Percentiles rank a stretch among this genome's conserved stretches.
phyloP scores from a whole-genome alignment of 2,797 vertebrate species.

The Gadopsis marmoratus region DNA sequence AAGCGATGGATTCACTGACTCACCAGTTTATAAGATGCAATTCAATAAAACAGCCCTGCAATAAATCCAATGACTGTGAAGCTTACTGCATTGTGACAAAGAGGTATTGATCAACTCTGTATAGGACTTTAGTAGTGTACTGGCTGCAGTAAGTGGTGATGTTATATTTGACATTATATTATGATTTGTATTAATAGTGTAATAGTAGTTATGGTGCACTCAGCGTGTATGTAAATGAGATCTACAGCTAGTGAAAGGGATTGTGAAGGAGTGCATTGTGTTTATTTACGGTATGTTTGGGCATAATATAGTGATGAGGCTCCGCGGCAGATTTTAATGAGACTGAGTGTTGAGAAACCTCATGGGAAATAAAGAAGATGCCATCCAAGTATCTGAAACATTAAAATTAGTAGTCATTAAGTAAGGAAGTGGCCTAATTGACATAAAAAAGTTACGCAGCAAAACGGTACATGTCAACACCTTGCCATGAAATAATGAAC shows the following conservation, averaged over 20 bases:
- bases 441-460: background rate
- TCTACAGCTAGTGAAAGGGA: background rate
- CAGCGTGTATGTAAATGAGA: background rate
- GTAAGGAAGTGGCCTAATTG: background rate
- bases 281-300: background rate
- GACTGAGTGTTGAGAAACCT: background rate
- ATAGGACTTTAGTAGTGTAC: background rate
- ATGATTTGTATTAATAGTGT: background rate
- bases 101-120: constrained; percentile 15
- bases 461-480: background rate
- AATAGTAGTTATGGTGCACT: background rate
- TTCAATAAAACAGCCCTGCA: constrained; percentile 34
- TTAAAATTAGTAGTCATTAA: background rate
- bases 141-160: background rate
- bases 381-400: background rate
- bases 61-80: constrained; percentile 26
- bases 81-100: constrained; percentile 3
- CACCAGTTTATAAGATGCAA: constrained; percentile 39
- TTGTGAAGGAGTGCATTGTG: background rate
- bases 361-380: background rate
- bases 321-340: background rate
- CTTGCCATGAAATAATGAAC: too few relatives aligned
- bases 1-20: constrained; percentile 18
- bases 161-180: background rate
- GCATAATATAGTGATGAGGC: background rate